These are phyloP conservation scores for Sanderia malayensis DNA, from an alignment of 30 jellyfish, hydroid and myxozoan species.

Conservation along the genomic window DNA sequence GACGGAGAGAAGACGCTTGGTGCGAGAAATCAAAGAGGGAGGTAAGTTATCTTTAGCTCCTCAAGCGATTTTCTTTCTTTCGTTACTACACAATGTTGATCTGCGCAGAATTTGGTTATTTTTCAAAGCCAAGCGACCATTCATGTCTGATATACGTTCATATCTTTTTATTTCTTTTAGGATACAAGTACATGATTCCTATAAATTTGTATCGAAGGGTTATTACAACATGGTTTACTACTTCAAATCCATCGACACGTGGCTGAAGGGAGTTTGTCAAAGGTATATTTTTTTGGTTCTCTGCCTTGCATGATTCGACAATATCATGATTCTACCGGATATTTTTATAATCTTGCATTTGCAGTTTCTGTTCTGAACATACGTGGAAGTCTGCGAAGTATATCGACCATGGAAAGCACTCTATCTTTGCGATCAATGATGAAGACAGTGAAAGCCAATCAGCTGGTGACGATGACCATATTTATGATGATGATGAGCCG, in stretches of 20 bases:
- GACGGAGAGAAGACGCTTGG: constrained; percentile 94
- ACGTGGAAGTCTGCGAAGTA: constrained; percentile 56
- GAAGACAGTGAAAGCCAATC: background rate
- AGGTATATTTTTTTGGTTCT: constrained; percentile 47
- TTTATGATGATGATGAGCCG: background rate
- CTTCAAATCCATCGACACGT: constrained; percentile 83
- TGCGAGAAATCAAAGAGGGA: constrained; percentile 84
- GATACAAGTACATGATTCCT: constrained; percentile 84
- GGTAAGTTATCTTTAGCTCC: no score
- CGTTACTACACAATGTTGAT: no score
- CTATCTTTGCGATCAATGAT: constrained; percentile 28
- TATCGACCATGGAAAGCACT: constrained; percentile 54
- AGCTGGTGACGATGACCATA: constrained; percentile 2
- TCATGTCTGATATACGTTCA: no score
- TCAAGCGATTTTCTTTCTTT: no score
- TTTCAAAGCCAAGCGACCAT: no score
- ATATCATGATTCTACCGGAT: no score
- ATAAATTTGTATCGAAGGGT: constrained; percentile 70
- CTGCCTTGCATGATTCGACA: no score
- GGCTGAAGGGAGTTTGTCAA: constrained; percentile 85
- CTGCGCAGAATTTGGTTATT: no score
- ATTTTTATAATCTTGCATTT: background rate
- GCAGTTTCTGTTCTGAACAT: constrained; percentile 66
- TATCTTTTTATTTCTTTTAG: constrained; percentile 34
- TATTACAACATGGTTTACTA: constrained; percentile 82